These are phyloP conservation scores for Formica aserva DNA, from an alignment of 2,888 invertebrate genomes.

Conservation along the genomic window DNA sequence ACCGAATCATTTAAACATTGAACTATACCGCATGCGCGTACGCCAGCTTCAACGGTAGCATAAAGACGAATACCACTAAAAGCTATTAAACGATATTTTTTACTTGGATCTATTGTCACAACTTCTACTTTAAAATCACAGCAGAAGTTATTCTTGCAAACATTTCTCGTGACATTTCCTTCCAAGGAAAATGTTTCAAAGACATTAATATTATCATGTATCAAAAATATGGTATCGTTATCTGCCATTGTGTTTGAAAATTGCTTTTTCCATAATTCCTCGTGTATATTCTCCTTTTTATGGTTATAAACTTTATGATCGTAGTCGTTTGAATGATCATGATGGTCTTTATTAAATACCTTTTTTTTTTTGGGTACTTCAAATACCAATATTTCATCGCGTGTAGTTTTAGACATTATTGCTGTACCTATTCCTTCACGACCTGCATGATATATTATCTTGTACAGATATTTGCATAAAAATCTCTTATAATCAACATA, in stretches of 20 bases:
- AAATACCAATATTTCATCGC: slow-evolving; percentile 70
- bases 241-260: neutral
- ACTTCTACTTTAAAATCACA: slow-evolving; percentile 75
- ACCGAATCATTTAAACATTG: slow-evolving; percentile 79
- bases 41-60: slow-evolving; percentile 63
- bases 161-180: neutral
- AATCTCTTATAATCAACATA: neutral
- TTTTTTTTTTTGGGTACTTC: slow-evolving; percentile 72
- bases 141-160: slow-evolving; percentile 75
- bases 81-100: slow-evolving; percentile 80
- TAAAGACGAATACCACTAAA: slow-evolving; percentile 78
- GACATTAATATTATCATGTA: slow-evolving; percentile 22
- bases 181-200: slow-evolving; percentile 43
- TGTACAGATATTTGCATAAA: neutral
- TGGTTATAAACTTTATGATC: neutral
- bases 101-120: slow-evolving; percentile 55
- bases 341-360: neutral
- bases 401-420: slow-evolving; percentile 58
- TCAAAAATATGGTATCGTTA: slow-evolving; percentile 9
- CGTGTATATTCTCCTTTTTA: neutral
- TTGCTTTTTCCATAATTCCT: slow-evolving; percentile 47
- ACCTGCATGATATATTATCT: slow-evolving; percentile 73
- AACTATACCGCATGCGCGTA: slow-evolving; percentile 81
- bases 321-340: neutral
- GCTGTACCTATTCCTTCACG: slow-evolving; percentile 75